Percentiles rank a stretch among this genome's conserved stretches.
Evolutionary conservation across 2,113 vertebrate species (phyloP).

Genomic region (Boleophthalmus pectinirostris): DNA sequence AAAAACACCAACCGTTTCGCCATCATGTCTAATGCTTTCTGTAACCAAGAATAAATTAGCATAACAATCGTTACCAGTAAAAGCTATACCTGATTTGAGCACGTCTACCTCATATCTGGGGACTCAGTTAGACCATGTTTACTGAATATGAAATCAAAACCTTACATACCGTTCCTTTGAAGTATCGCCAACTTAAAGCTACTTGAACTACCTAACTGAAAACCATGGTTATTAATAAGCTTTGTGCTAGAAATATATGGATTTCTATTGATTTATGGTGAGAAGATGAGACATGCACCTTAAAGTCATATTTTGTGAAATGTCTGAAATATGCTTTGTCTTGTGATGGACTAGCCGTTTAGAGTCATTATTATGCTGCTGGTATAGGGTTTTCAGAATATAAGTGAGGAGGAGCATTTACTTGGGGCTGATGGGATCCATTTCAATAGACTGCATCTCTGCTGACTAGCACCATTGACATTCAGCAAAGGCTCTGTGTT

Average conservation of each 20-base stretch:
- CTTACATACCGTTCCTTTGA: too few relatives aligned
- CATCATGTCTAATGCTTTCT: too few relatives aligned
- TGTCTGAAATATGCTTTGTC: neutral
- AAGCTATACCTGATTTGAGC: too few relatives aligned
- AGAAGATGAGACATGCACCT: neutral
- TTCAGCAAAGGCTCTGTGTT: constrained; percentile 16
- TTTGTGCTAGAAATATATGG: neutral
- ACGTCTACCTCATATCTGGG: too few relatives aligned
- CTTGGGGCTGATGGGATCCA: constrained; percentile 14
- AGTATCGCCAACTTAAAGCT: too few relatives aligned
- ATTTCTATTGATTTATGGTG: neutral
- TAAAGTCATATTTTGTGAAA: neutral
- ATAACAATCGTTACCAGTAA: too few relatives aligned
- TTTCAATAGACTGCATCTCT: constrained; percentile 20
- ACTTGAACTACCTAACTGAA: neutral
- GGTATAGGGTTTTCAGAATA: neutral
- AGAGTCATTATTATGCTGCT: neutral
- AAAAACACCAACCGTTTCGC: too few relatives aligned
- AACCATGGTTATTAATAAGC: neutral
- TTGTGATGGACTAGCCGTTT: neutral
- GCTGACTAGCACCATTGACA: constrained; percentile 14
- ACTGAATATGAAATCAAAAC: too few relatives aligned
- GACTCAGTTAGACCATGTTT: too few relatives aligned
- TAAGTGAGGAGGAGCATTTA: constrained; percentile 2
- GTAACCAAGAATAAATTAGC: too few relatives aligned